phyloP scores from a whole-genome alignment of 2,797 vertebrate species.

The Propithecus perrieri region DNA sequence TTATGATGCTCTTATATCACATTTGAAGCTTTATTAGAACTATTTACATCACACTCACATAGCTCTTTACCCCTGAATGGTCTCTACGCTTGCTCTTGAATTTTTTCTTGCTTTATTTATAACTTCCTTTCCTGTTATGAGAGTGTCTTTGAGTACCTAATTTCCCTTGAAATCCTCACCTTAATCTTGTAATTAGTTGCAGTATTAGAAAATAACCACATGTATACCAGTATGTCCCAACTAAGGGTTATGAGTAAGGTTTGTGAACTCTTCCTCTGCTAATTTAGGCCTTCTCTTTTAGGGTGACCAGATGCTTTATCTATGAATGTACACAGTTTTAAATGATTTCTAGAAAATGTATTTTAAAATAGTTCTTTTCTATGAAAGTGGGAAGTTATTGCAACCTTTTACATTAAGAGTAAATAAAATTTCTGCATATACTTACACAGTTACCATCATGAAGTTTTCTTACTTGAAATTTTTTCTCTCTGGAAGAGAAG shows the following conservation, averaged over 20 bases:
- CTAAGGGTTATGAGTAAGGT: background rate
- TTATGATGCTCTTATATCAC: background rate
- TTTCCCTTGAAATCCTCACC: background rate
- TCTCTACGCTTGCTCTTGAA: background rate
- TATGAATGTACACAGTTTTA: background rate
- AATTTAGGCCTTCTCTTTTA: background rate
- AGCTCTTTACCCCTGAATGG: background rate
- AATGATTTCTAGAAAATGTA: background rate
- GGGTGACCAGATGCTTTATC: background rate
- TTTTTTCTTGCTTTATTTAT: background rate
- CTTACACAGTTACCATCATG: conserved; percentile 42
- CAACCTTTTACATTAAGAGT: background rate
- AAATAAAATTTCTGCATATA: background rate
- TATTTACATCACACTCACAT: background rate
- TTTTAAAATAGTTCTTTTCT: background rate
- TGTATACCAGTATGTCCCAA: background rate
- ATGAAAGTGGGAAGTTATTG: background rate
- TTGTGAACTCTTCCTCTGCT: background rate
- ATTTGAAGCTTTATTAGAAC: background rate
- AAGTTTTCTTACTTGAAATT: conserved; percentile 35
- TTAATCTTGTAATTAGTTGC: background rate
- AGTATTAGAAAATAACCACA: background rate
- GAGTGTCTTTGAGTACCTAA: background rate
- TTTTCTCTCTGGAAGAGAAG: conserved; percentile 2
- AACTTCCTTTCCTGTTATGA: background rate